phyloP scores from a whole-genome alignment of 2,113 vertebrate genomes.

The Monopterus albus region DNA sequence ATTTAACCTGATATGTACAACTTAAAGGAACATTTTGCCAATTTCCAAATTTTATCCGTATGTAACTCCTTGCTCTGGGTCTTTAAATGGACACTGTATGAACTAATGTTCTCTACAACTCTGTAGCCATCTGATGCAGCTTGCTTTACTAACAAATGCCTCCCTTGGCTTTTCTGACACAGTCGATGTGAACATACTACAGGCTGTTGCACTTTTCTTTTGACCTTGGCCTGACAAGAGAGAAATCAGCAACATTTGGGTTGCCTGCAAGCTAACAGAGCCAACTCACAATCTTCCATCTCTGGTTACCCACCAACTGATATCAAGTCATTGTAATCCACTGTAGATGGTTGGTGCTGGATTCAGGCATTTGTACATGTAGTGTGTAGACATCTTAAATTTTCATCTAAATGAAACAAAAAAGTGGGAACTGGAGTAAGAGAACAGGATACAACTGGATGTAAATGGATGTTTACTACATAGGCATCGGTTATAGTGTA shows the following conservation, averaged over 20 bases:
- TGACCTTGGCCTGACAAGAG: background rate
- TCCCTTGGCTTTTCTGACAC: background rate
- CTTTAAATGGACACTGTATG: background rate
- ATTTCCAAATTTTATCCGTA: background rate
- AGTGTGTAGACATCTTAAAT: background rate
- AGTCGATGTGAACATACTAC: background rate
- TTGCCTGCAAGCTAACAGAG: background rate
- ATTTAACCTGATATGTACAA: conserved; percentile 4
- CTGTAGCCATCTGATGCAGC: background rate
- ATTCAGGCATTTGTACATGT: background rate
- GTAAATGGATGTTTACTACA: conserved; percentile 22
- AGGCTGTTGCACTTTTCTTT: background rate
- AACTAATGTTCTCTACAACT: background rate
- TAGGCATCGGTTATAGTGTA: conserved; percentile 41
- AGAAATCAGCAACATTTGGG: background rate
- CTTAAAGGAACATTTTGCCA: conserved; percentile 42
- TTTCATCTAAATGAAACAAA: conserved; percentile 9
- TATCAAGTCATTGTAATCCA: too few species aligned
- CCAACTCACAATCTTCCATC: background rate
- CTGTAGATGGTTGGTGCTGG: background rate
- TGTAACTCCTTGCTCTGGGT: background rate
- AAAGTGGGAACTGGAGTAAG: background rate
- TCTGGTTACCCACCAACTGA: background rate
- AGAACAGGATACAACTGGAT: conserved; percentile 7
- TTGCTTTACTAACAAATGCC: background rate